Conservation (phyloP, 2,888 invertebrate species). For the Drosophila nr. perissopoda region DNA sequence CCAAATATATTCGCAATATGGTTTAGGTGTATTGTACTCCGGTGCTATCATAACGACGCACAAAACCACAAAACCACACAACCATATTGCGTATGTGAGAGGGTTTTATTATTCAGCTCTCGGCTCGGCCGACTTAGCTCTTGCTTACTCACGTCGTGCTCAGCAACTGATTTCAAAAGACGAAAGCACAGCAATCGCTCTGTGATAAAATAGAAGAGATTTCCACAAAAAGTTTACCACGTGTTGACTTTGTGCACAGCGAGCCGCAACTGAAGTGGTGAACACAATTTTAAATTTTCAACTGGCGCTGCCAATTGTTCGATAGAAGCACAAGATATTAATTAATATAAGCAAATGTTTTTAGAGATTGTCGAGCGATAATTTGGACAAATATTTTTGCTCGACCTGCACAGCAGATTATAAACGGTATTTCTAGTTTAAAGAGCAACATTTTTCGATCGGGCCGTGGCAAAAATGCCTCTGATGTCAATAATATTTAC, state of each 20-base stretch:
- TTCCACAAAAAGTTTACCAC: conserved; percentile 29
- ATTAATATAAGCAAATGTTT: not conserved
- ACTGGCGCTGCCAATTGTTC: not conserved
- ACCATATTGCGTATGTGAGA: conserved; percentile 5
- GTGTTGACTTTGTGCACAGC: conserved; percentile 22
- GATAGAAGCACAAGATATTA: not conserved
- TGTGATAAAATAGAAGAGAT: conserved; percentile 40
- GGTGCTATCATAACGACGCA: conserved; percentile 40
- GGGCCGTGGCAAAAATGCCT: too few relatives aligned
- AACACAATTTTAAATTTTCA: conserved; percentile 24
- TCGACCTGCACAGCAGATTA: not conserved
- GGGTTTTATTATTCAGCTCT: conserved; percentile 15
- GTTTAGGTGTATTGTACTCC: conserved; percentile 16
- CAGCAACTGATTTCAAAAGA: conserved; percentile 33
- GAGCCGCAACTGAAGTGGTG: conserved; percentile 31
- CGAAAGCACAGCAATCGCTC: conserved; percentile 13
- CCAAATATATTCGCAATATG: conserved; percentile 46
- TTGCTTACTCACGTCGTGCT: conserved; percentile 34
- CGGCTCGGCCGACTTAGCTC: conserved; percentile 12
- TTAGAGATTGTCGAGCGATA: not conserved
- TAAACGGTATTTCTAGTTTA: not conserved
- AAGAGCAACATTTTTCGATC: not conserved
- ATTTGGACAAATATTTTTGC: not conserved
- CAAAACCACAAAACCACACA: conserved; percentile 19
- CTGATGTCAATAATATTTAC: not conserved